Percentiles rank a stretch among this genome's conserved stretches.
These are phyloP conservation scores for Saccostrea glomerata DNA, from an alignment of 1,140 invertebrate genomes.

Conservation along the genomic window DNA sequence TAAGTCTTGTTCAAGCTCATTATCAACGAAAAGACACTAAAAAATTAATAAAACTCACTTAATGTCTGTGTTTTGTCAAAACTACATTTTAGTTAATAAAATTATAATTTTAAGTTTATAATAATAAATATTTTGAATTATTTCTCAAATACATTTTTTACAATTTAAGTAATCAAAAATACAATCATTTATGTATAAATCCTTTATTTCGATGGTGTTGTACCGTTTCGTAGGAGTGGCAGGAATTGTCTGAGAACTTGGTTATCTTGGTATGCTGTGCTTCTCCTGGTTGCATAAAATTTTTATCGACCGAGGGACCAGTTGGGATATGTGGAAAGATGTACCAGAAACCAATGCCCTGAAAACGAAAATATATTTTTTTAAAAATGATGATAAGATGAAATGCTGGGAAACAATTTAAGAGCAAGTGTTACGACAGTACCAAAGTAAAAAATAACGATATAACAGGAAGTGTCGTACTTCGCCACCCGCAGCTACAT, in stretches of 20 bases:
- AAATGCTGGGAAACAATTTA: neutral
- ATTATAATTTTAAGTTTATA: too few relatives aligned
- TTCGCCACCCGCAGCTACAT: slow-evolving; percentile 53
- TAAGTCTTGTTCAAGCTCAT: neutral
- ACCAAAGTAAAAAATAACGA: neutral
- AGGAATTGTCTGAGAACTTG: slow-evolving; percentile 38
- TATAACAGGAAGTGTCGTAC: slow-evolving; percentile 8
- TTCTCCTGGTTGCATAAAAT: slow-evolving; percentile 43
- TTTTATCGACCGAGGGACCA: slow-evolving; percentile 45
- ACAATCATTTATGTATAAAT: too few relatives aligned
- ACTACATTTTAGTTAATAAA: too few relatives aligned
- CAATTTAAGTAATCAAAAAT: too few relatives aligned
- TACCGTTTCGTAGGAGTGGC: slow-evolving; percentile 38
- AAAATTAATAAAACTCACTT: neutral
- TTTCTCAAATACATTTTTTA: too few relatives aligned
- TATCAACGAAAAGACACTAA: slow-evolving; percentile 36
- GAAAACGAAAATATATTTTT: neutral
- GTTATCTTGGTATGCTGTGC: slow-evolving; percentile 33
- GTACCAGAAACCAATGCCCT: slow-evolving; percentile 46
- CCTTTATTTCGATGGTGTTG: neutral
- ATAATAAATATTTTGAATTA: too few relatives aligned
- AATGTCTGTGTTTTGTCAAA: neutral
- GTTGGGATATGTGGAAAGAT: slow-evolving; percentile 37
- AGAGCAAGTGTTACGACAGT: neutral
- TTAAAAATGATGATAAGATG: neutral